phyloP scores from a whole-genome alignment of 2,797 vertebrate genomes.

The Cynodonichthys magdalenae region DNA sequence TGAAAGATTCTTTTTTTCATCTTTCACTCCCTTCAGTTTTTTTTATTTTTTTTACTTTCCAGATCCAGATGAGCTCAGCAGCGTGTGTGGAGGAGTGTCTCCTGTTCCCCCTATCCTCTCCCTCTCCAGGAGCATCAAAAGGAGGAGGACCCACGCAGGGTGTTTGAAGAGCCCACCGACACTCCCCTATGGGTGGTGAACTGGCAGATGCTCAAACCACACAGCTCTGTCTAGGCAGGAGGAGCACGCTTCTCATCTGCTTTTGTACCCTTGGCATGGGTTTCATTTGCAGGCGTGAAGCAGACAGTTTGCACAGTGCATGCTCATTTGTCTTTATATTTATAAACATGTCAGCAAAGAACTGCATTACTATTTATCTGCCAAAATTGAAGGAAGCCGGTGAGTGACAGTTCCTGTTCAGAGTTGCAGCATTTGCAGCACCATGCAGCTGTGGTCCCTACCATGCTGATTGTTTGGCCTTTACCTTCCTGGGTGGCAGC shows the following conservation, averaged over 20 bases:
- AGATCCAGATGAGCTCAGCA: conserved; percentile 61
- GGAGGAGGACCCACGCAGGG: conserved; percentile 78
- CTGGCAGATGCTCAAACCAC: conserved; percentile 83
- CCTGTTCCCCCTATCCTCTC: conserved; percentile 70
- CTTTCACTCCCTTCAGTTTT: background rate
- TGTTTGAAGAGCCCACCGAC: conserved; percentile 80
- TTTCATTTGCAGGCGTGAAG: conserved; percentile 46
- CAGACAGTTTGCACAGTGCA: conserved; percentile 28
- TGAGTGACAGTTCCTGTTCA: conserved; percentile 36
- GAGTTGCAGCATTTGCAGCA: conserved; percentile 34
- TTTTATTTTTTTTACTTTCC: conserved; percentile 31
- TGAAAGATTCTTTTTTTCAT: conserved; percentile 7
- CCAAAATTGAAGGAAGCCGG: conserved; percentile 18
- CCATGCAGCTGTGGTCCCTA: conserved; percentile 56
- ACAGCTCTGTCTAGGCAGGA: conserved; percentile 75
- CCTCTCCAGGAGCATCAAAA: conserved; percentile 83
- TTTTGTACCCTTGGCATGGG: conserved; percentile 69
- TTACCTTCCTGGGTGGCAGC: conserved; percentile 71
- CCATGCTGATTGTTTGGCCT: conserved; percentile 74
- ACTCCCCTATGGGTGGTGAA: conserved; percentile 82
- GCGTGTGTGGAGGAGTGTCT: conserved; percentile 76
- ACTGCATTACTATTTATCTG: conserved; percentile 24
- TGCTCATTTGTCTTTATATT: conserved; percentile 5
- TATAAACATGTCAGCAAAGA: background rate
- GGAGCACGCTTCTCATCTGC: conserved; percentile 75